Conservation (phyloP, 2,797 vertebrate genomes). For the Macrochelys suwanniensis region DNA sequence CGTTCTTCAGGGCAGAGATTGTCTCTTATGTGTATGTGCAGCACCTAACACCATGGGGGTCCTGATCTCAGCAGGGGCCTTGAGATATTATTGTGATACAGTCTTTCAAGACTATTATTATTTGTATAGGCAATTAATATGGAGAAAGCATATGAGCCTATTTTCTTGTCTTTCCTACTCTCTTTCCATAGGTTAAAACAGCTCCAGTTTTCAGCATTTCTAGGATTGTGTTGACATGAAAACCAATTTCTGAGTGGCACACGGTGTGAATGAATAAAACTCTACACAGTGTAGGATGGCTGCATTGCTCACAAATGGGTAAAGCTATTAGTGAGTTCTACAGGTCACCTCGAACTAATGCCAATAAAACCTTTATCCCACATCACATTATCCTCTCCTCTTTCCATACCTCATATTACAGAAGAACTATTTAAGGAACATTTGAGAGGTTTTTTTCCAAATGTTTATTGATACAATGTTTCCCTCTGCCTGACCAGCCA, state of each 20-base stretch:
- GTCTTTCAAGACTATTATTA: background rate
- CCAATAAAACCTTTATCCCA: background rate
- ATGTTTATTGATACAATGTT: background rate
- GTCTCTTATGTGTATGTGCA: background rate
- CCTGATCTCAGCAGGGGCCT: background rate
- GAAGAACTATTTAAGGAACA: background rate
- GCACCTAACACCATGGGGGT: background rate
- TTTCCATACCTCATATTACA: background rate
- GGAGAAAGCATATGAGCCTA: background rate
- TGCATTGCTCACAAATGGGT: background rate
- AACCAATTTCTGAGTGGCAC: background rate
- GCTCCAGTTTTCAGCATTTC: background rate
- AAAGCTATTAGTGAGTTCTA: background rate
- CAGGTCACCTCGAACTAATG: background rate
- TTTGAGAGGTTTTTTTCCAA: background rate
- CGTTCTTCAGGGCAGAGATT: background rate
- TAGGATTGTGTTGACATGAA: background rate
- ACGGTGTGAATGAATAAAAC: background rate
- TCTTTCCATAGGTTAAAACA: background rate
- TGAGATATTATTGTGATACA: background rate
- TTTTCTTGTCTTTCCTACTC: background rate
- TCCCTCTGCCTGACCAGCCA: background rate
- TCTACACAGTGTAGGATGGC: background rate
- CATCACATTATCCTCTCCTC: background rate
- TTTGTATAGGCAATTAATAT: background rate